Conservation (phyloP, 2,113 vertebrate genomes). For the Bubo bubo region DNA sequence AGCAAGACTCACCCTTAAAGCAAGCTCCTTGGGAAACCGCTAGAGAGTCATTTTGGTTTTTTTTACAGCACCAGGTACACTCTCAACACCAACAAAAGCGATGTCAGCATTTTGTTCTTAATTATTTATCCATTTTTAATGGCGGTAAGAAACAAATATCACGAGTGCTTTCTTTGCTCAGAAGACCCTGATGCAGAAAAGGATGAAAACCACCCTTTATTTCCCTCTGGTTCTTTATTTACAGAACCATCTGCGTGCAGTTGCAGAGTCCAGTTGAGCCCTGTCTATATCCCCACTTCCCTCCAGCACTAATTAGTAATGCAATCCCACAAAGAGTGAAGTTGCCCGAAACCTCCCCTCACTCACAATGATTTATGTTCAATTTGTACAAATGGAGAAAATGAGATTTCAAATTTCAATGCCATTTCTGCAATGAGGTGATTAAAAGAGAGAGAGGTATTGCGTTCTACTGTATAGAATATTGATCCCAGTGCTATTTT, state of each 20-base stretch:
- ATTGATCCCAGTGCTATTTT: conserved; percentile 98
- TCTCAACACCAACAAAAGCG: neutral
- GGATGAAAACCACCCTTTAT: neutral
- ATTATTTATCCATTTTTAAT: neutral
- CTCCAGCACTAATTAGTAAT: conserved; percentile 88
- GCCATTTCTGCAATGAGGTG: conserved; percentile 95
- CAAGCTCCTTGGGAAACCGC: neutral
- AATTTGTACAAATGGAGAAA: conserved; percentile 91
- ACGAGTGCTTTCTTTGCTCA: neutral
- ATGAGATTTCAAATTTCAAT: conserved; percentile 92
- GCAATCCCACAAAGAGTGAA: conserved; percentile 89
- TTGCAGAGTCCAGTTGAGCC: conserved; percentile 51
- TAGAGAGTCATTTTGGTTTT: neutral
- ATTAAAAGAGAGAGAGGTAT: conserved; percentile 97
- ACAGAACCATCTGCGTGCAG: conserved; percentile 9
- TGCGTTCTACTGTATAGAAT: conserved; percentile 87
- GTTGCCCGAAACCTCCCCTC: conserved; percentile 81
- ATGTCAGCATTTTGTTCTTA: neutral
- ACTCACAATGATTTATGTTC: conserved; percentile 95
- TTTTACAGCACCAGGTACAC: neutral
- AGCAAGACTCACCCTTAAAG: neutral
- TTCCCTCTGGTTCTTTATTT: neutral
- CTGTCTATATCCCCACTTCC: conserved; percentile 11
- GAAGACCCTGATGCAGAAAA: neutral
- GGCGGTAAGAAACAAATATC: neutral